A percentile compares a stretch with the other conserved stretches of the same genome.
Conservation (phyloP, 2,888 invertebrate species). For the Hypselothyrea guttata region DNA sequence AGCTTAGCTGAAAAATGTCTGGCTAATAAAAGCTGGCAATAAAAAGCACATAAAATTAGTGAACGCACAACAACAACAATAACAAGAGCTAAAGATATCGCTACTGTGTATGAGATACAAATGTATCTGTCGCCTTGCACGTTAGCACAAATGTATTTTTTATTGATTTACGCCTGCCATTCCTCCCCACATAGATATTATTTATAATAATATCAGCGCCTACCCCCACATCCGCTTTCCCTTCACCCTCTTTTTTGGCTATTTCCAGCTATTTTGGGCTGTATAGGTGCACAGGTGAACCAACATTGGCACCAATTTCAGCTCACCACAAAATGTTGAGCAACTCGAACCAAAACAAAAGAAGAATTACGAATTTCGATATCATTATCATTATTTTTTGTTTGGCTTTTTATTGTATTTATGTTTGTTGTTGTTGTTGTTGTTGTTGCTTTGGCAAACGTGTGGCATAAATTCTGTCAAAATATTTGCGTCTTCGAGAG, state of each 20-base stretch:
- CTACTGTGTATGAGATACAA: constrained; percentile 39
- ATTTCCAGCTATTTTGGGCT: constrained; percentile 54
- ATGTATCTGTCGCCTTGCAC: constrained; percentile 52
- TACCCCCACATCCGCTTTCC: background rate
- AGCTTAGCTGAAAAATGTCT: constrained; percentile 71
- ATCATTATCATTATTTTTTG: constrained; percentile 2
- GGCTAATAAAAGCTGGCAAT: constrained; percentile 74
- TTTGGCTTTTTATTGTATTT: constrained; percentile 28
- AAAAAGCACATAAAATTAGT: constrained; percentile 76
- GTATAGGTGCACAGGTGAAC: constrained; percentile 66
- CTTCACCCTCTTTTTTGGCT: background rate
- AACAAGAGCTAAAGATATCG: background rate
- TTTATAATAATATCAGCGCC: constrained; percentile 54
- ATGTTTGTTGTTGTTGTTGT: constrained; percentile 9
- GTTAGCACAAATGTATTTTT: constrained; percentile 42
- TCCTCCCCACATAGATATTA: constrained; percentile 41
- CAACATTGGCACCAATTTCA: constrained; percentile 44
- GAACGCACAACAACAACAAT: constrained; percentile 28
- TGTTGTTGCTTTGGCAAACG: constrained; percentile 25
- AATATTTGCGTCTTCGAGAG: constrained; percentile 30
- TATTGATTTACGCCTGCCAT: constrained; percentile 57
- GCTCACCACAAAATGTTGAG: constrained; percentile 29
- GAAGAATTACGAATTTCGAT: constrained; percentile 2
- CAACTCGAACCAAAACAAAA: constrained; percentile 28
- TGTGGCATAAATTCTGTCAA: constrained; percentile 43